Percentiles rank a stretch among this genome's conserved stretches.
Evolutionary conservation across 1,140 invertebrate genomes (phyloP).

Genomic region (Trichomalopsis sarcophagae): DNA sequence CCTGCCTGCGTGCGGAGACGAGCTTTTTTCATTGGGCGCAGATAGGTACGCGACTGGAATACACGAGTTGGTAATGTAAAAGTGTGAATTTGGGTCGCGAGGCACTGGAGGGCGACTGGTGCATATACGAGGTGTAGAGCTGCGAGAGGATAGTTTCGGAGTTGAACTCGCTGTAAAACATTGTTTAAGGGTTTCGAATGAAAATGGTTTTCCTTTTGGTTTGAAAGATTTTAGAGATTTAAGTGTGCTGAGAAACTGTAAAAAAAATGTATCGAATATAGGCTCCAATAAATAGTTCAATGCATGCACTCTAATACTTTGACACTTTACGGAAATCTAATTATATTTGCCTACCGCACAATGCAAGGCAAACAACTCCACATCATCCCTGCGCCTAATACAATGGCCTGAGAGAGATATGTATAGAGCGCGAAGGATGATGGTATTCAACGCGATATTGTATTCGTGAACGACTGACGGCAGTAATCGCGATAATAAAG

Average conservation of each 20-base stretch:
- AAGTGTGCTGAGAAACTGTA: too few species aligned
- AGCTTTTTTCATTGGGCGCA: background rate
- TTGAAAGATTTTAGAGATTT: too few species aligned
- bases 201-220: too few species aligned
- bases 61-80: background rate
- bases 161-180: too few species aligned
- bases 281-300: too few species aligned
- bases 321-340: background rate
- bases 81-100: background rate
- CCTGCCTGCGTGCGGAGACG: background rate
- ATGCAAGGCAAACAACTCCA: background rate
- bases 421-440: conserved; percentile 4
- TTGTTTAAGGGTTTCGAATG: too few species aligned
- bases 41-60: background rate
- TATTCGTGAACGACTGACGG: conserved; percentile 11
- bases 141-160: too few species aligned
- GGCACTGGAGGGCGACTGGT: too few species aligned
- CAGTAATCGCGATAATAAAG: conserved; percentile 42
- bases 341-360: conserved; percentile 1
- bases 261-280: too few species aligned
- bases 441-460: conserved; percentile 31
- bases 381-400: conserved; percentile 6
- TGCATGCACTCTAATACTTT: too few species aligned
- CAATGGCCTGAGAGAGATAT: conserved; percentile 22
- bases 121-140: too few species aligned